Evolutionary conservation across 1,140 invertebrate genomes (phyloP), one percentile per base, ranked within the genome.

Genomic region (Lycorma delicatula): DNA sequence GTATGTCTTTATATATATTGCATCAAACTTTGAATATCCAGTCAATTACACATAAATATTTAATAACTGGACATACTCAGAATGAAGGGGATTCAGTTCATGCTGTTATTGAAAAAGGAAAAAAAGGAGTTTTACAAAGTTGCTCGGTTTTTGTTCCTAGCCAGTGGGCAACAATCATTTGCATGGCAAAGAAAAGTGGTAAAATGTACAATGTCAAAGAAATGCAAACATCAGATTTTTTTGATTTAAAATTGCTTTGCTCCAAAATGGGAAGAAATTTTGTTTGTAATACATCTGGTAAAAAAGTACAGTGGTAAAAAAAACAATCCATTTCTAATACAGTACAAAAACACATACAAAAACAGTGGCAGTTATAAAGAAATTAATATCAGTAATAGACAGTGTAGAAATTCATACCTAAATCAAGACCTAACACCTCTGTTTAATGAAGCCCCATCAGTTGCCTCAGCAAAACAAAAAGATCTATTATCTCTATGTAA

Each of bases 11-110:
- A 58, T 38, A 29, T 53, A 20, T 60, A 58, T 57, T 55, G 55
- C 13, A 36, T 55, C 20, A 51, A 54, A 55, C 38, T 28, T 46
- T 53, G 26, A 12, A 61, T 20, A 53, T 61, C 23, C n/a, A 58
- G 18, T 59, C 56, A 6, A 59, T 61, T 29, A 53, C 60, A 34
- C 55, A 53, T 48, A 61, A 61, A 54, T 61, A 53, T 54, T 50
- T 61, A 3, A 61, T 61, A 22, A 26, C 16, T 13, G 60, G 60
- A 20, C 60, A 61, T 28, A 53, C 56, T 16, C 56, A 61, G 47
- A 61, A 61, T 34, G 60, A 61, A 25, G 60, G 56, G n/a, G 49
- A 60, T 28, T 26, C 18, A 20, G 34, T 56, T 20, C 56, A 55
- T 53, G 25, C n/a, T 53, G 55, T 53, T 13, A 53, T 57, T 20